Conservation (phyloP, 2,797 vertebrate species). For the Sandelia bainsii region DNA sequence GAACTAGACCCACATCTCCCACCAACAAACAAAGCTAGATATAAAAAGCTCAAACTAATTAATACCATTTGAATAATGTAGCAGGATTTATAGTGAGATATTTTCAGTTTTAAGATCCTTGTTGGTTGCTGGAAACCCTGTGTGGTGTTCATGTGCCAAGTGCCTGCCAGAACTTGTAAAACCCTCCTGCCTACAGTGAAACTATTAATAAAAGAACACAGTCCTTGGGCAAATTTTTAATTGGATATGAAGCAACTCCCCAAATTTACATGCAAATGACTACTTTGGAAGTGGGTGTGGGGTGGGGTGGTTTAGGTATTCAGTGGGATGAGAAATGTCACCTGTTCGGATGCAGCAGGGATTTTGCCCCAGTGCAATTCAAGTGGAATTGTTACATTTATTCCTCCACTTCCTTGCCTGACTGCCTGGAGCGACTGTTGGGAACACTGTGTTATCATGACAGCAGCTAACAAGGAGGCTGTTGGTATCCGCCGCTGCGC, state of each 20-base stretch:
- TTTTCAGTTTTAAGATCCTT: conserved; percentile 10
- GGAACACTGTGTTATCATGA: conserved; percentile 58
- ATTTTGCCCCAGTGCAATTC: conserved; percentile 13
- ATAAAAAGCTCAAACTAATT: conserved; percentile 2
- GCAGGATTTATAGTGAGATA: neutral
- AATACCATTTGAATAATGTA: conserved; percentile 26
- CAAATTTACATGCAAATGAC: conserved; percentile 77
- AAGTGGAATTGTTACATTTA: conserved; percentile 20
- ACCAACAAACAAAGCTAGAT: neutral
- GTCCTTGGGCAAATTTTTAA: conserved; percentile 75
- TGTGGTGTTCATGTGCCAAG: conserved; percentile 16
- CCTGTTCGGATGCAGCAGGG: conserved; percentile 40
- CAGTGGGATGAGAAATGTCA: conserved; percentile 45
- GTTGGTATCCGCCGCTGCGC: neutral
- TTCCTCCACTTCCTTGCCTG: conserved; percentile 29
- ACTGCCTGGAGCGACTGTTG: conserved; percentile 58
- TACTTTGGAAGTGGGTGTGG: neutral
- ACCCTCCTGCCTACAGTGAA: conserved; percentile 48
- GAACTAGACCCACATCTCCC: neutral
- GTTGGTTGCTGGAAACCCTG: conserved; percentile 19
- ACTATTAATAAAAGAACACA: conserved; percentile 74
- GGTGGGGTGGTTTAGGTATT: neutral
- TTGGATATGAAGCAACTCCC: conserved; percentile 64
- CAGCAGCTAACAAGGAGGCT: conserved; percentile 52
- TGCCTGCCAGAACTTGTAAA: conserved; percentile 46